These are phyloP conservation scores for Rhadina sibilatrix DNA, from an alignment of 2,113 vertebrate genomes.

Conservation along the genomic window DNA sequence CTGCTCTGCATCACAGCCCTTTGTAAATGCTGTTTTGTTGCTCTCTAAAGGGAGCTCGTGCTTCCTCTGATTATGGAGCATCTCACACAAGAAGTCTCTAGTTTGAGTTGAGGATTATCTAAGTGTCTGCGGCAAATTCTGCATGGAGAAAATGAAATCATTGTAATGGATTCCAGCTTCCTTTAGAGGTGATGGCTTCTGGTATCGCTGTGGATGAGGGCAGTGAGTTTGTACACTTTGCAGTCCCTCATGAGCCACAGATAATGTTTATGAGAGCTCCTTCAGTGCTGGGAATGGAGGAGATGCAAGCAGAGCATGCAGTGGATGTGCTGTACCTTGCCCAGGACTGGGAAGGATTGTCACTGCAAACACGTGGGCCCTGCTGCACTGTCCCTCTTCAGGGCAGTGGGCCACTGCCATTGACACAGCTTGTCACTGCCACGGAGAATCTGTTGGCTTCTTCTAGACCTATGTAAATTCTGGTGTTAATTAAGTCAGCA, in stretches of 20 bases:
- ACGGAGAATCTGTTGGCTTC: not conserved
- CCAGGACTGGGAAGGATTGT: not conserved
- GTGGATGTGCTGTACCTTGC: not conserved
- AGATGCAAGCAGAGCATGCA: not conserved
- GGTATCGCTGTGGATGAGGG: fast-evolving
- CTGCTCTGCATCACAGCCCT: not conserved
- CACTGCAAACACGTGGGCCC: fast-evolving
- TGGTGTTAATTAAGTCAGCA: not conserved
- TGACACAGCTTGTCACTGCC: not conserved
- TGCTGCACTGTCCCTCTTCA: not conserved
- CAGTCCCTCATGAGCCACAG: not conserved
- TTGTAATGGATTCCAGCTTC: not conserved
- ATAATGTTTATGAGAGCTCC: not conserved
- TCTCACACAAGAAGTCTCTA: not conserved
- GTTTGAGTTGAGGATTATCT: not conserved
- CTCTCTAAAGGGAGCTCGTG: not conserved
- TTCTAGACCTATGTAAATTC: slow-evolving; percentile 11
- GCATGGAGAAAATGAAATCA: not conserved
- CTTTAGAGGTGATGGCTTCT: not conserved
- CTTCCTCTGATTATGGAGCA: not conserved
- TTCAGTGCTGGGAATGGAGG: not conserved
- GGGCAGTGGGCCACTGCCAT: fast-evolving
- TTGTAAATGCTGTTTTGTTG: not conserved
- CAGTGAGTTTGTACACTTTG: not conserved
- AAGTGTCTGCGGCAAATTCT: not conserved